Base-by-base conservation (phyloP, 2,113 vertebrate species). In the Polyodon spathula region DNA sequence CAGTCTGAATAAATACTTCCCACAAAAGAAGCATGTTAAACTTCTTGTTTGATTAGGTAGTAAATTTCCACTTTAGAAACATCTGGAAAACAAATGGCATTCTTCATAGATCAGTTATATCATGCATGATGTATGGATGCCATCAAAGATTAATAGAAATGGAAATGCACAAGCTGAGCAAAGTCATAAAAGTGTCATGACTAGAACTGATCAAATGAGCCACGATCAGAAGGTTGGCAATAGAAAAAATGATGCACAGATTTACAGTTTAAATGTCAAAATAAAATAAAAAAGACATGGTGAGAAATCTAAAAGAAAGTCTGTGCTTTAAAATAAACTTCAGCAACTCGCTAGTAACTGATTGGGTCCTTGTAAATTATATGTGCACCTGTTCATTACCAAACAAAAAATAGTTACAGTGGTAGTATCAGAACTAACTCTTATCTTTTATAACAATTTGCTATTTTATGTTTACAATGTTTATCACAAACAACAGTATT, bases 21-120 rank as follows among this genome's bases (percentile, higher is more conserved):
- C n/a, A 54, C 48, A 46, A 46, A 54, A 60, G 50, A 16, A 12
- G 15, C 4, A 39, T 39, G 17, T 40, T 38, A 46, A 27, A 39
- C 54, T n/a, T 48, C 8, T 40, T 5, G 59, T 51, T 50, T 48
- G 37, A 60, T 37, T 64, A 37, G 40, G 43, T 50, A 59, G 38
- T 16, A 17, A 37, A 27, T 41, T 11, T 17, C 27, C 4, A 39
- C 44, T 54, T 59, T 58, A 54, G 66, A 71, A 67, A 60, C 60
- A 72, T 78, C 54, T 80, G 78, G 68, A 69, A 77, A 74, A 63
- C 69, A 69, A 70, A 68, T 72, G 58, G 73, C 46, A 14, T 60
- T 60, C 59, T 61, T 65, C 59, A 72, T 67, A 58, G 68, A 71
- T 78, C 40, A 57, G 0, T 66, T 66, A 76, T 68, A 65, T 53